Evolutionary conservation across 1,140 invertebrate genomes (phyloP).

Genomic region (Sycobia sp.): DNA sequence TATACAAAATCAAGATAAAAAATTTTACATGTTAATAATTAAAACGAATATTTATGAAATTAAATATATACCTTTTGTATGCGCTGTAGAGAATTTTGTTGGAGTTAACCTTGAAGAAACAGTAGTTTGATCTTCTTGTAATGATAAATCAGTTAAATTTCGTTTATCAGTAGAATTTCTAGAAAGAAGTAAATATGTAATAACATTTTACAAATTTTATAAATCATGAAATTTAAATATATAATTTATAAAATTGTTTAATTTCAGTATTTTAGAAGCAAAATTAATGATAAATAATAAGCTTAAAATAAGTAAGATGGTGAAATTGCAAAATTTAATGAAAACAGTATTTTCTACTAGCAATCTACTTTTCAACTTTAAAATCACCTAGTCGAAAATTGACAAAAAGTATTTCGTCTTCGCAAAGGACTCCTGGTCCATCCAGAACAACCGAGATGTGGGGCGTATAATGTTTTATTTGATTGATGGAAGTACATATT

Average conservation of each 20-base stretch:
- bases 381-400: constrained; percentile 52
- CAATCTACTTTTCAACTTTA: constrained; percentile 34
- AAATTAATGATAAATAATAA: no score
- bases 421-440: constrained; percentile 44
- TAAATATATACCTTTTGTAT: constrained; percentile 66
- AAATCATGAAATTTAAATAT: neutral
- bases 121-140: constrained; percentile 66
- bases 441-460: constrained; percentile 51
- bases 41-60: neutral
- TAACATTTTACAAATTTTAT: constrained; percentile 22
- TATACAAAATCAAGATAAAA: no score
- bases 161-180: constrained; percentile 56
- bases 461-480: constrained; percentile 52
- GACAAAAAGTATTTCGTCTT: constrained; percentile 46
- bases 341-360: constrained; percentile 37
- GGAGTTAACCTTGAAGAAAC: constrained; percentile 76
- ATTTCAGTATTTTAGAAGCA: no score
- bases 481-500: constrained; percentile 50
- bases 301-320: no score
- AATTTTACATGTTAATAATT: constrained; percentile 20
- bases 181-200: constrained; percentile 39
- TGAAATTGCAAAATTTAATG: constrained; percentile 1
- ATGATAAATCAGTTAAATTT: constrained; percentile 51
- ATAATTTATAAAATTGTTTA: neutral
- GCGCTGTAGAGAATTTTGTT: constrained; percentile 77